Percentiles rank a stretch among this genome's conserved stretches.
Conservation (phyloP, 1,140 invertebrate species). For the Tachypleus tridentatus region DNA sequence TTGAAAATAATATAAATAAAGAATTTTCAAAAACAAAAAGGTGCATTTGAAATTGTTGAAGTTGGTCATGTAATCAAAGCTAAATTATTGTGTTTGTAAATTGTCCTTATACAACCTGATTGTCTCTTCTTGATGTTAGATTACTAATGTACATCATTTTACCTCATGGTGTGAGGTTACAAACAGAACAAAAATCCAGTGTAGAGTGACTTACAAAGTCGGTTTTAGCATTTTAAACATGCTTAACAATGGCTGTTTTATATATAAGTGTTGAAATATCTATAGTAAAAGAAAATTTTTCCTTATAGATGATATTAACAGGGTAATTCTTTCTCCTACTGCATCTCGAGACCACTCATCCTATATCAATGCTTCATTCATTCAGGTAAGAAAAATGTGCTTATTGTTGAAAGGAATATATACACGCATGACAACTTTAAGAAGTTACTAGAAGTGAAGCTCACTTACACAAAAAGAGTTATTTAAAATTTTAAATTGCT, state of each 20-base stretch:
- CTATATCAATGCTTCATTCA: constrained; percentile 94
- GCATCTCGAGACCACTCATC: constrained; percentile 73
- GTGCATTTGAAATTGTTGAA: too few relatives aligned
- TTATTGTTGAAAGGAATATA: background rate
- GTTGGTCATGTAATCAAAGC: too few relatives aligned
- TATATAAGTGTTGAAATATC: background rate
- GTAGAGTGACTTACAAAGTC: background rate
- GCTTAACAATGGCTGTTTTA: background rate
- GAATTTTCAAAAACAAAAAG: too few relatives aligned
- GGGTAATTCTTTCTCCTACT: constrained; percentile 71
- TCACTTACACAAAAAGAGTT: too few relatives aligned
- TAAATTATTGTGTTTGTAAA: too few relatives aligned
- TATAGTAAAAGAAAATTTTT: background rate
- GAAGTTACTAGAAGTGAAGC: too few relatives aligned
- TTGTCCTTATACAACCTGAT: background rate
- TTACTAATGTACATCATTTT: constrained; percentile 5
- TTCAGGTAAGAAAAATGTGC: constrained; percentile 50
- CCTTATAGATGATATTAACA: constrained; percentile 57
- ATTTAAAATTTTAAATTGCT: background rate
- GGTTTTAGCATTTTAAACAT: constrained; percentile 1
- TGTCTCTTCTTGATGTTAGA: constrained; percentile 4
- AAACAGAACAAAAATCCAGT: background rate
- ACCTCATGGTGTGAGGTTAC: background rate
- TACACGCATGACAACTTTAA: too few relatives aligned
- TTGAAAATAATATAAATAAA: too few relatives aligned